phyloP scores from a whole-genome alignment of 2,797 vertebrate species.

The Mormyrops boulengeri region DNA sequence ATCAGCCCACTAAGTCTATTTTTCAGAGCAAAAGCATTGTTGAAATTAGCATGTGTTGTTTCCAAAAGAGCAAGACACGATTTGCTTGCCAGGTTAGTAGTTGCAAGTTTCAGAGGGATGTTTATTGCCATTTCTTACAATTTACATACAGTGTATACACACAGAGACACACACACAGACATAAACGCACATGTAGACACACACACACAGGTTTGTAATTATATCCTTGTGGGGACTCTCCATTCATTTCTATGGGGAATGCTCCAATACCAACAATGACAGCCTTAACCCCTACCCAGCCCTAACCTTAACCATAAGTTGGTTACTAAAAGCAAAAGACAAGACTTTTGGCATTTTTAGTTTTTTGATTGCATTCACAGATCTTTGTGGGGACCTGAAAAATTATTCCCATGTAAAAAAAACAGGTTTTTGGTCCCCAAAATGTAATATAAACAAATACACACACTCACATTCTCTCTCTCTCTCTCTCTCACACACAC shows the following conservation, averaged over 20 bases:
- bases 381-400: too few relatives aligned
- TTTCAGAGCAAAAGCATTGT: background rate
- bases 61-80: background rate
- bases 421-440: too few relatives aligned
- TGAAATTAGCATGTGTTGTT: background rate
- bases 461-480: background rate
- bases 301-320: background rate
- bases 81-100: background rate
- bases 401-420: too few relatives aligned
- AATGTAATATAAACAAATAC: background rate
- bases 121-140: background rate
- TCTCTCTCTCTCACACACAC: too few relatives aligned
- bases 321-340: background rate
- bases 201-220: background rate
- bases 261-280: background rate
- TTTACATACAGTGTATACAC: background rate
- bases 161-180: background rate
- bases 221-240: background rate
- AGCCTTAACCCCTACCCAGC: background rate
- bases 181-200: too few relatives aligned
- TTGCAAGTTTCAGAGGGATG: background rate
- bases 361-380: background rate
- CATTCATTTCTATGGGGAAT: background rate
- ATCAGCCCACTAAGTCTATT: background rate
- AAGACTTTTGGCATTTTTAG: background rate